Base-by-base conservation (phyloP, 2,888 invertebrate genomes). In the Drosophila setosimentum region DNA sequence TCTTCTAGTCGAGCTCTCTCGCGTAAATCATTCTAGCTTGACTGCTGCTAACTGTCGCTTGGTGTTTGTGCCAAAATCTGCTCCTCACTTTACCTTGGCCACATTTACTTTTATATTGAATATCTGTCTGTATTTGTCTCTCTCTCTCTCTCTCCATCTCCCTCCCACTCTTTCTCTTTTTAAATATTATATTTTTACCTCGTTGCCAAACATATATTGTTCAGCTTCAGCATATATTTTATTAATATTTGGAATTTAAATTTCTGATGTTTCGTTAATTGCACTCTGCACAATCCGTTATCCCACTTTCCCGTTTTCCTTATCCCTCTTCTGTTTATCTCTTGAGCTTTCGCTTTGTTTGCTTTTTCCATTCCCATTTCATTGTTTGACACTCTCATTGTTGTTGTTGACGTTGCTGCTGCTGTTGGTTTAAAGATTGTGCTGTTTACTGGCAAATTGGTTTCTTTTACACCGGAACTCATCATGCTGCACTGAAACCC, bases 401-500 rank as follows among this genome's bases (percentile, higher is more conserved):
- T 29, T 50, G 33, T 21, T 51, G 42, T 32, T 35, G 33, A 11
- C 29, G 29, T 27, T 65, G 37, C 30, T 68, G 60, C 49, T 71
- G 67, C 57, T 68, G 68, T 54, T 67, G 70, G 61, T 61, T 89
- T 76, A 68, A 84, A 82, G 68, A 68, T 68, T 50, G 63, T 62
- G 58, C 80, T 89, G 87, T 79, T 87, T 72, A 73, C 73, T 63
- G 66, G 89, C 76, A 90, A 86, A 86, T 86, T 86, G 90, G 89
- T 89, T 86, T 89, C 86, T 79, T 64, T 89, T 83, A 53, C 78
- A 21, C 67, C 65, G 68, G 71, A 66, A 67, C 82, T 71, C 87
- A 84, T 83, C 81, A 59, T 35, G 37, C 37, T 57, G 62, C 55
- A 48, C 8, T 7, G 2, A 16, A 8, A 32, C 32, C 35, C 13